Evolutionary conservation across 2,888 invertebrate genomes (phyloP).

Genomic region (Drosophila mercatorum): DNA sequence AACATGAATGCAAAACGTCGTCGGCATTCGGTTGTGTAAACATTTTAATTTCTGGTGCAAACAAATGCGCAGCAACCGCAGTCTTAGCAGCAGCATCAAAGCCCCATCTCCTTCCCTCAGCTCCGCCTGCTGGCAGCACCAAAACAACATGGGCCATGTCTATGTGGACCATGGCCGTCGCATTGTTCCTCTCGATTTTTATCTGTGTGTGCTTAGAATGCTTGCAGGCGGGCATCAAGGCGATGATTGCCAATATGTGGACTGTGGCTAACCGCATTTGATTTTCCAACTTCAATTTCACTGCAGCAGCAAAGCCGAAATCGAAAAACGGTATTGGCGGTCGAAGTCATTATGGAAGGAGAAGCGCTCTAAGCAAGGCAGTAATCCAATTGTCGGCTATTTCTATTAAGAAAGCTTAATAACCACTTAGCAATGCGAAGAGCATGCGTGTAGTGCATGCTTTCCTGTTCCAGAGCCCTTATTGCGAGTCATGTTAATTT

Average conservation of each 20-base stretch:
- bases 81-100: slow-evolving; percentile 21
- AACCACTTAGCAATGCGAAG: not conserved
- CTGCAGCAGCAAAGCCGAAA: slow-evolving; percentile 11
- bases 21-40: slow-evolving; percentile 75
- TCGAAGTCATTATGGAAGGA: not conserved
- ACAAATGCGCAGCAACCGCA: slow-evolving; percentile 73
- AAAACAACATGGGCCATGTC: slow-evolving; percentile 48
- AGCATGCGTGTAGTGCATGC: no score
- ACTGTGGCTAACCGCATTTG: slow-evolving; percentile 42
- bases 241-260: slow-evolving; percentile 54
- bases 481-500: not conserved
- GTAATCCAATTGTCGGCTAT: not conserved
- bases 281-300: slow-evolving; percentile 60
- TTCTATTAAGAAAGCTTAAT: not conserved
- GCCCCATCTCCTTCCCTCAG: slow-evolving; percentile 1
- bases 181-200: slow-evolving; percentile 35
- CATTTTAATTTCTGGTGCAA: slow-evolving; percentile 77
- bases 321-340: not conserved
- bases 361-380: not conserved
- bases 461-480: not conserved
- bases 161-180: slow-evolving; percentile 72
- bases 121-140: slow-evolving; percentile 8
- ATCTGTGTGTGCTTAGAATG: slow-evolving; percentile 8
- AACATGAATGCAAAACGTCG: slow-evolving; percentile 71
- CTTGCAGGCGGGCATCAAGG: slow-evolving; percentile 39